Conservation (phyloP, 2,113 vertebrate genomes). For the Geococcyx californianus region DNA sequence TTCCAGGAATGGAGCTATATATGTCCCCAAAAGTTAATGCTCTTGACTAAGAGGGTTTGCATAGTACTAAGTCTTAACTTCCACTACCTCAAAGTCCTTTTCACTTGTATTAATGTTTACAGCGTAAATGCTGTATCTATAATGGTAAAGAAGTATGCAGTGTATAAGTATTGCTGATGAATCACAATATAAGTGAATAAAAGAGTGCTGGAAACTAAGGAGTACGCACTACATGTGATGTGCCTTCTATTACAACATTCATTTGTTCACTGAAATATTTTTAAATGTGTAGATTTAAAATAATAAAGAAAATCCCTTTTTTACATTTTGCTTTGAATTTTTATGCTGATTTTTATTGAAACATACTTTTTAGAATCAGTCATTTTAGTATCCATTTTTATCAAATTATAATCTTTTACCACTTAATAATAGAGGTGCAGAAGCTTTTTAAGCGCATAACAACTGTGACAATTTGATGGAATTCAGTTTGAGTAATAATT, state of each 20-base stretch:
- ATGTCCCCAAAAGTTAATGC: background rate
- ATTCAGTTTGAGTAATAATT: slow-evolving; percentile 76
- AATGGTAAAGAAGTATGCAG: background rate
- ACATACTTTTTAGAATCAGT: slow-evolving; percentile 58
- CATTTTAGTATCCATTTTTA: slow-evolving; percentile 74
- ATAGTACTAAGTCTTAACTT: background rate
- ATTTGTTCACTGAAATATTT: slow-evolving; percentile 52
- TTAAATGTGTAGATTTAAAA: slow-evolving; percentile 61
- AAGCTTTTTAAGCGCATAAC: slow-evolving; percentile 74
- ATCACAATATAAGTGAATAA: background rate
- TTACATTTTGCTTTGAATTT: slow-evolving; percentile 70
- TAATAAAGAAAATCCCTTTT: slow-evolving; percentile 56
- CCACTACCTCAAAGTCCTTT: background rate
- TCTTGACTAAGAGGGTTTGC: background rate
- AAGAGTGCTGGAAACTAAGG: background rate
- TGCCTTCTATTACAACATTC: background rate
- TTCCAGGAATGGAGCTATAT: background rate
- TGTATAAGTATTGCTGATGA: background rate
- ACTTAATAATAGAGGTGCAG: slow-evolving; percentile 75
- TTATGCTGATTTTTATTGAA: slow-evolving; percentile 73
- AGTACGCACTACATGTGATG: background rate
- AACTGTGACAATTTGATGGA: slow-evolving; percentile 76
- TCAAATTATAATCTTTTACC: slow-evolving; percentile 79
- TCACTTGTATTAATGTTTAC: background rate
- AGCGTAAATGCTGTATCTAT: background rate